These are phyloP conservation scores for Azorinus chamasolen DNA, from an alignment of 2,888 invertebrate species.

Conservation along the genomic window DNA sequence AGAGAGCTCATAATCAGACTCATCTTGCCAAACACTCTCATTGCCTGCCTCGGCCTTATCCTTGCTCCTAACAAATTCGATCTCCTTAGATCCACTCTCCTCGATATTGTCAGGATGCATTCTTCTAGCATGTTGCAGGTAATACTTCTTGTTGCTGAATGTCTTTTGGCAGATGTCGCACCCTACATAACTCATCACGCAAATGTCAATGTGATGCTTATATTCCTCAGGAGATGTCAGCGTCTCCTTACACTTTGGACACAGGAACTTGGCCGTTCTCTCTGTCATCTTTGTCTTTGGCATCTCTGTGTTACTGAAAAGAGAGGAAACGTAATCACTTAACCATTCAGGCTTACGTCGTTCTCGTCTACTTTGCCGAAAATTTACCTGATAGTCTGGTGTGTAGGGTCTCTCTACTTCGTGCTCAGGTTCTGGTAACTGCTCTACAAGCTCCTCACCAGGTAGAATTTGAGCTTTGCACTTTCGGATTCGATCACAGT, in stretches of 20 bases:
- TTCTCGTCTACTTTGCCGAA: neutral
- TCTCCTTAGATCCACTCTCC: no score
- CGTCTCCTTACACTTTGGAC: neutral
- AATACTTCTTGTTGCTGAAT: neutral
- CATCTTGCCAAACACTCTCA: no score
- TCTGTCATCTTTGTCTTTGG: constrained; percentile 8
- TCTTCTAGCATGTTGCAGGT: constrained; percentile 1
- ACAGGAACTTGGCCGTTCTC: constrained; percentile 1
- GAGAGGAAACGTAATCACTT: constrained; percentile 7
- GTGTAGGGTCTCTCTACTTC: no score
- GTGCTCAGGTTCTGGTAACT: no score
- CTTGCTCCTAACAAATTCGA: no score
- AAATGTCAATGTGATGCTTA: no score
- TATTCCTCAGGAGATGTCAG: no score
- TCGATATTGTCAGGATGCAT: neutral
- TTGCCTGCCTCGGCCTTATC: no score
- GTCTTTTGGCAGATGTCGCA: constrained; percentile 2
- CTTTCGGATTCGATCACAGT: constrained; percentile 11
- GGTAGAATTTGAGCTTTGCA: constrained; percentile 3
- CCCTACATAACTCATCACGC: neutral
- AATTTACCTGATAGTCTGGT: no score
- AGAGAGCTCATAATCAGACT: no score
- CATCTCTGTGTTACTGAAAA: neutral
- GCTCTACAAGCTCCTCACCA: neutral
- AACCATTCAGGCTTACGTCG: neutral